Evolutionary conservation across 2,797 vertebrate species (phyloP).

Genomic region (Macrochelys suwanniensis): DNA sequence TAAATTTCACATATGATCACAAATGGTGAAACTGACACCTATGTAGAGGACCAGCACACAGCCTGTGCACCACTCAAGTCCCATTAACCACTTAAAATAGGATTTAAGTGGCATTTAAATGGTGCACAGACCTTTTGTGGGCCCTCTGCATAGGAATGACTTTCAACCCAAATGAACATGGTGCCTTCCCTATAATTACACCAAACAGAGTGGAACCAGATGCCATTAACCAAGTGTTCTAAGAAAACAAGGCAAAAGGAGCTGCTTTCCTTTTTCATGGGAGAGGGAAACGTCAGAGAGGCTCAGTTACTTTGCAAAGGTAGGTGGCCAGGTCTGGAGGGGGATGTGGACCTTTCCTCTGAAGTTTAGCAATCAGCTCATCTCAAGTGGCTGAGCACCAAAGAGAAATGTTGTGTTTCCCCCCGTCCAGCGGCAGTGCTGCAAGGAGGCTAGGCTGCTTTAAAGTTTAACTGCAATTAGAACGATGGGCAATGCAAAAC

Average conservation of each 20-base stretch:
- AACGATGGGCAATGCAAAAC: slow-evolving; percentile 36
- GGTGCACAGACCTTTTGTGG: not conserved
- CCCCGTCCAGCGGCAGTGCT: slow-evolving; percentile 41
- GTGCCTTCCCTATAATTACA: not conserved
- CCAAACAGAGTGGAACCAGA: not conserved
- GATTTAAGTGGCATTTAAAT: not conserved
- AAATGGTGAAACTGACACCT: not conserved
- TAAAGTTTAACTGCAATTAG: slow-evolving; percentile 64
- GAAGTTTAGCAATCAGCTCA: slow-evolving; percentile 33
- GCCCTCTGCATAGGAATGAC: not conserved
- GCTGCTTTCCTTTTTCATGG: not conserved
- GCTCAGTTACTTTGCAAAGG: not conserved
- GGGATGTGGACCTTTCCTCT: not conserved
- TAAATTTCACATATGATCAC: not conserved
- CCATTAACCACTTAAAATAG: not conserved
- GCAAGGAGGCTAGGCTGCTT: slow-evolving; percentile 48
- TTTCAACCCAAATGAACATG: not conserved
- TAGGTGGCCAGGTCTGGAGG: slow-evolving; percentile 15
- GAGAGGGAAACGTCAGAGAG: not conserved
- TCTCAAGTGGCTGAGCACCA: slow-evolving; percentile 48
- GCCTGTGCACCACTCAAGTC: not conserved
- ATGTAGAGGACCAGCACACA: not conserved
- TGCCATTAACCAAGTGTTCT: not conserved
- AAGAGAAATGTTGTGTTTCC: slow-evolving; percentile 54
- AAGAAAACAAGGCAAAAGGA: not conserved